These are phyloP conservation scores for Oreochromis aureus DNA, from an alignment of 2,113 vertebrate genomes.

Conservation along the genomic window DNA sequence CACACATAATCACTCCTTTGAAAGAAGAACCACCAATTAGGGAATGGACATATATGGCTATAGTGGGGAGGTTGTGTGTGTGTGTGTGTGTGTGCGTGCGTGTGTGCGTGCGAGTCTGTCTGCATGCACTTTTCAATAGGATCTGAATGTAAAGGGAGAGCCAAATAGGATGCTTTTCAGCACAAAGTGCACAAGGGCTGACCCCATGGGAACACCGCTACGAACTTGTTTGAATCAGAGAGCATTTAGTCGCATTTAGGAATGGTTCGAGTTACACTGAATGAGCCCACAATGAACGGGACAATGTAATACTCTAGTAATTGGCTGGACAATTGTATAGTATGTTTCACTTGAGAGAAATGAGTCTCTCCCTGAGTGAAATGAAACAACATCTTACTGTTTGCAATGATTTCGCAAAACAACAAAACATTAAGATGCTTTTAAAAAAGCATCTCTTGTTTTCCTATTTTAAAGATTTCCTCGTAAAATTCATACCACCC, in stretches of 20 bases:
- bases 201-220: slow-evolving; percentile 55
- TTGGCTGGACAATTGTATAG: slow-evolving; percentile 26
- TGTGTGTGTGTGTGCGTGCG: background rate
- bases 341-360: background rate
- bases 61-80: slow-evolving; percentile 27
- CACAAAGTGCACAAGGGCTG: slow-evolving; percentile 54
- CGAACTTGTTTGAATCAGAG: slow-evolving; percentile 48
- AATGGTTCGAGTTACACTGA: slow-evolving; percentile 43
- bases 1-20: slow-evolving; percentile 57
- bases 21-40: slow-evolving; percentile 72
- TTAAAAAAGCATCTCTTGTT: background rate
- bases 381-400: background rate
- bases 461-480: background rate
- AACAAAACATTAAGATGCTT: background rate
- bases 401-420: background rate
- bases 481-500: background rate
- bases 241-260: slow-evolving; percentile 52
- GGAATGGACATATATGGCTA: slow-evolving; percentile 56
- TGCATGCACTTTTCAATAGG: slow-evolving; percentile 50
- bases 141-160: slow-evolving; percentile 50
- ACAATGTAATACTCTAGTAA: slow-evolving; percentile 43
- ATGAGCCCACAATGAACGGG: slow-evolving; percentile 12
- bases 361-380: background rate
- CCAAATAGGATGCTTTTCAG: slow-evolving; percentile 59
- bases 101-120: background rate